phyloP scores from a whole-genome alignment of 2,888 invertebrate genomes.

The Apotomis betuletana region DNA sequence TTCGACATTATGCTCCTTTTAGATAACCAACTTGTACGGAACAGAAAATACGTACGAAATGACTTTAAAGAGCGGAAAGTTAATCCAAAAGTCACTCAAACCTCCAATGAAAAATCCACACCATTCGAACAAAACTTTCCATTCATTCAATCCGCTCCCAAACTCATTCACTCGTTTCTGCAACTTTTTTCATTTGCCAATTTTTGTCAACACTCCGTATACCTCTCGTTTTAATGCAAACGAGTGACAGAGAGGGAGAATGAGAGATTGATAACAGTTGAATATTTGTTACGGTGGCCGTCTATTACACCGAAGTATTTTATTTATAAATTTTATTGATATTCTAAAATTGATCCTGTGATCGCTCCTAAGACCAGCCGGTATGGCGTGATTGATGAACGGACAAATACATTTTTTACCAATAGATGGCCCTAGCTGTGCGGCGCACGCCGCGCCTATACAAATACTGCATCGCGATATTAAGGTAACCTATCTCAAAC shows the following conservation, averaged over 20 bases:
- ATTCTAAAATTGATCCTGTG: too few species aligned
- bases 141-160: constrained; percentile 36
- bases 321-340: too few species aligned
- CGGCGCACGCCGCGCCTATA: too few species aligned
- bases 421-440: too few species aligned
- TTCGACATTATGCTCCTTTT: too few species aligned
- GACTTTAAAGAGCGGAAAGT: background rate
- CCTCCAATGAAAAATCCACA: constrained; percentile 26
- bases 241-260: constrained; percentile 12
- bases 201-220: constrained; percentile 34
- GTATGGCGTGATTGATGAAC: too few species aligned
- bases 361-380: too few species aligned
- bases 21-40: too few species aligned
- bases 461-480: too few species aligned
- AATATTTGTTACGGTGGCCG: constrained; percentile 29
- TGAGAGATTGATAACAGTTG: constrained; percentile 27
- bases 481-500: too few species aligned
- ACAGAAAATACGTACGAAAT: background rate
- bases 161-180: constrained; percentile 33
- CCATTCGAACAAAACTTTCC: constrained; percentile 33
- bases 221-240: constrained; percentile 3
- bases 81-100: constrained; percentile 16
- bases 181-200: constrained; percentile 41
- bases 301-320: constrained; percentile 8
- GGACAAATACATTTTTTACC: too few species aligned